Conservation (phyloP, 2,113 vertebrate species). For the Albula glossodonta region DNA sequence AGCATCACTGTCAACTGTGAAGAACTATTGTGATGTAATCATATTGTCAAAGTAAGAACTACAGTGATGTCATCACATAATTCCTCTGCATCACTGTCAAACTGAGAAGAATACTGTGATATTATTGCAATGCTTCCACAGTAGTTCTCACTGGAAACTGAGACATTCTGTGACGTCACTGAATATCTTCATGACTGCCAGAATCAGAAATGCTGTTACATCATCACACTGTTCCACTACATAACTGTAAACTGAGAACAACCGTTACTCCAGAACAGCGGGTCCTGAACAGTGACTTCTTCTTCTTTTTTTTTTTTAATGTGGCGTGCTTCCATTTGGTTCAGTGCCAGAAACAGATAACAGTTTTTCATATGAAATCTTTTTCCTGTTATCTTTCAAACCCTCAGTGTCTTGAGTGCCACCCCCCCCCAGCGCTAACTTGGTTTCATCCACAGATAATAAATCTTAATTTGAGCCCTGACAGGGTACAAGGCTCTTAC, state of each 20-base stretch:
- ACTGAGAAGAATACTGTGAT: too few relatives aligned
- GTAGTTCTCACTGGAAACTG: too few relatives aligned
- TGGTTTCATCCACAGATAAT: slow-evolving; percentile 35
- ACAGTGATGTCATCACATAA: too few relatives aligned
- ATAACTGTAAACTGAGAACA: too few relatives aligned
- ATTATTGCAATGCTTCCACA: too few relatives aligned
- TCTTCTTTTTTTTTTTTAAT: slow-evolving; percentile 33
- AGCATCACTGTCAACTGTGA: neutral
- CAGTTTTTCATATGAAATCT: slow-evolving; percentile 35
- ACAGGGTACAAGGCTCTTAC: slow-evolving; percentile 47
- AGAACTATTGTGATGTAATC: neutral
- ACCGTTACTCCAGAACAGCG: too few relatives aligned
- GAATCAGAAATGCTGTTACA: too few relatives aligned
- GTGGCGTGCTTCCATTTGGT: slow-evolving; percentile 49
- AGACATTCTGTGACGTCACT: too few relatives aligned
- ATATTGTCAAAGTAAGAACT: neutral
- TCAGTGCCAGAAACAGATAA: slow-evolving; percentile 16
- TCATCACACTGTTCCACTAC: too few relatives aligned
- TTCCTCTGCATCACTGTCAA: too few relatives aligned
- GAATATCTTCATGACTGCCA: too few relatives aligned
- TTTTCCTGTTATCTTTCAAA: slow-evolving; percentile 43
- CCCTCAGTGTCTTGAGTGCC: slow-evolving; percentile 36
- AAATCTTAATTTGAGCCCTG: slow-evolving; percentile 52
- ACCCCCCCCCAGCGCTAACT: slow-evolving; percentile 35
- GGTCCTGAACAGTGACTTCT: too few relatives aligned